Conservation (phyloP, 2,888 invertebrate genomes). For the Drosophila quinaria region DNA sequence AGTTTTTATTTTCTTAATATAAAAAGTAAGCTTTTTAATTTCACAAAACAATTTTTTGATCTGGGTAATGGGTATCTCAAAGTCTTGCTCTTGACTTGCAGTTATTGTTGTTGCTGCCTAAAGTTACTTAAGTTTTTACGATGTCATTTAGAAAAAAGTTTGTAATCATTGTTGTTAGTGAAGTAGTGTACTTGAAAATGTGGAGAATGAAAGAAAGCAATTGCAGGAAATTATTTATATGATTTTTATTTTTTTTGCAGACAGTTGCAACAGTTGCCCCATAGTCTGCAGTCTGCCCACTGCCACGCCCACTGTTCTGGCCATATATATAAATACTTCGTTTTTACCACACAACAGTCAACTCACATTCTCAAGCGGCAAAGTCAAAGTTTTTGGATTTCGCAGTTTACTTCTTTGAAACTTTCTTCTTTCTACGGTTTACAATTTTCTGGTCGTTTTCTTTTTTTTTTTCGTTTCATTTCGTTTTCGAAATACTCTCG, state of each 20-base stretch:
- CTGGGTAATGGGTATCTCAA: background rate
- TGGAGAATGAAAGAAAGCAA: conserved; percentile 41
- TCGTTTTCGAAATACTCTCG: conserved; percentile 21
- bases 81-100: background rate
- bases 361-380: conserved; percentile 17
- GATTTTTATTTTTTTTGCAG: conserved; percentile 43
- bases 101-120: conserved; percentile 33
- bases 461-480: conserved; percentile 1
- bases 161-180: conserved; percentile 74
- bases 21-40: no score
- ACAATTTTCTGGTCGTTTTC: background rate
- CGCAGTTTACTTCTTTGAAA: conserved; percentile 28
- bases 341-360: conserved; percentile 15
- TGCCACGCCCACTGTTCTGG: background rate
- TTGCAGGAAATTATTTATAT: conserved; percentile 68
- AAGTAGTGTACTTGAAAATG: conserved; percentile 55
- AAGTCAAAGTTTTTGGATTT: conserved; percentile 42
- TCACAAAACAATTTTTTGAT: no score
- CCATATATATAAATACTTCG: conserved; percentile 50
- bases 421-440: conserved; percentile 13
- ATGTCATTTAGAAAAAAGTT: conserved; percentile 77
- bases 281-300: background rate
- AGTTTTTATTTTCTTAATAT: no score
- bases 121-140: conserved; percentile 78
- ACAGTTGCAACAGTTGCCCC: conserved; percentile 48